Evolutionary conservation across 2,797 vertebrate species (phyloP), one percentile per base, ranked within the genome.

Genomic region (Erpetoichthys calabaricus): DNA sequence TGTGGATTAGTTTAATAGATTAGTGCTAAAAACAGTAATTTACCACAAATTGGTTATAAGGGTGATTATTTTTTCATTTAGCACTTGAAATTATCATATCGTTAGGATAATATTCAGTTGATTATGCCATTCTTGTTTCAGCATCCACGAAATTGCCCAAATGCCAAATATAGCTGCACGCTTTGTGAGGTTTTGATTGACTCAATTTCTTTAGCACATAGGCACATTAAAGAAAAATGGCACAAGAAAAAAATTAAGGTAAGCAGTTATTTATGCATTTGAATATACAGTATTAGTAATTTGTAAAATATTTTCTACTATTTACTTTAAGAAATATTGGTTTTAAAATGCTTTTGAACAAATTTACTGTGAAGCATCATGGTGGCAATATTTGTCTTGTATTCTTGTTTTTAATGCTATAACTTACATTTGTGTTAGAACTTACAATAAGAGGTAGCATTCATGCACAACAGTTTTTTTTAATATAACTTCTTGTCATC

Each of bases 181-280:
- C 78, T 95, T 57, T 95, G 92, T 75, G 91, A 91, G 55, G 60
- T 86, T 70, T 74, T 88, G 64, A 80, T 97, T 69, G 89, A 92
- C 7, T 89, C 91, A 0, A 64, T 94, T 72, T 65, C 81, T 42
- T 86, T 85, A 56, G 91, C 87, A 56, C 81, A 91, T 77, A 89
- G 80, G 64, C 92, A 97, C 67, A 84, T 91, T 66, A 85, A 86
- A 81, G 92, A 97, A 64, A 92, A 88, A 68, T 86, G 89, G 59
- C 92, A 97, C 73, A 92, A 89, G 75, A 93, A 81, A 69, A 89
- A 64, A 67, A 71, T 87, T 9, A 89, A 80, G 87, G 94, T 95
- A 65, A 83, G 77, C 67, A 59, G 57, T 60, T 6, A 45, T 3
- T 58, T 5, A 25, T 8, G 7, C 25, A 25, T 25, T 25, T 42